Conservation (phyloP, 2,888 invertebrate species). For the Campoletis raptor region DNA sequence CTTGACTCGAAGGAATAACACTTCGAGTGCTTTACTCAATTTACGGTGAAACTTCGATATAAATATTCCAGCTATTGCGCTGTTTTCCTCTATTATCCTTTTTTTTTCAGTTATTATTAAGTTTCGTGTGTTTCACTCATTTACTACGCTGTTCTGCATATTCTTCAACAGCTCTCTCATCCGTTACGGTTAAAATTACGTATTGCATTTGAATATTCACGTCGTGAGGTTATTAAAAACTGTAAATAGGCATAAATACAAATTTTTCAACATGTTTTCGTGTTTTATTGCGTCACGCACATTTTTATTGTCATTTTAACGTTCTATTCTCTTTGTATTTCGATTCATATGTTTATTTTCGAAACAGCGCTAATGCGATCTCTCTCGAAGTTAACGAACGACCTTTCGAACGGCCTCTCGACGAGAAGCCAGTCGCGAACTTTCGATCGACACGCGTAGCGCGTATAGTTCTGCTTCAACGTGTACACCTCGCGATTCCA, state of each 20-base stretch:
- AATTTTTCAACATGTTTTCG: neutral
- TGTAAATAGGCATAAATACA: neutral
- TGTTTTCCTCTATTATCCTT: neutral
- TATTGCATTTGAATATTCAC: neutral
- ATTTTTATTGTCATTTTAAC: neutral
- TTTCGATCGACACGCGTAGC: conserved; percentile 6
- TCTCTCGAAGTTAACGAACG: conserved; percentile 10
- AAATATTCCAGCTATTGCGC: neutral
- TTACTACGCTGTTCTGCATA: neutral
- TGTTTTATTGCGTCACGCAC: neutral
- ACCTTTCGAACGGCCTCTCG: conserved; percentile 13
- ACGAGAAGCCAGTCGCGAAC: conserved; percentile 8
- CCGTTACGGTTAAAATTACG: neutral
- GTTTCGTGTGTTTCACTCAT: neutral
- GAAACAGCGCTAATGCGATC: neutral
- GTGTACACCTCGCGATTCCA: neutral
- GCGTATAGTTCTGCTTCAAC: neutral
- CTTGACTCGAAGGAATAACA: neutral
- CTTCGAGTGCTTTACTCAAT: neutral
- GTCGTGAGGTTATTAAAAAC: neutral
- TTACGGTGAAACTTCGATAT: conserved; percentile 4
- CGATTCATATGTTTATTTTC: neutral
- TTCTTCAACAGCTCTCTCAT: neutral
- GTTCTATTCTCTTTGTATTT: neutral
- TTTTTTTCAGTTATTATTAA: neutral